A percentile compares a stretch with the other conserved stretches of the same genome.
Conservation (phyloP, 2,113 vertebrate species). For the Ochotona princeps region DNA sequence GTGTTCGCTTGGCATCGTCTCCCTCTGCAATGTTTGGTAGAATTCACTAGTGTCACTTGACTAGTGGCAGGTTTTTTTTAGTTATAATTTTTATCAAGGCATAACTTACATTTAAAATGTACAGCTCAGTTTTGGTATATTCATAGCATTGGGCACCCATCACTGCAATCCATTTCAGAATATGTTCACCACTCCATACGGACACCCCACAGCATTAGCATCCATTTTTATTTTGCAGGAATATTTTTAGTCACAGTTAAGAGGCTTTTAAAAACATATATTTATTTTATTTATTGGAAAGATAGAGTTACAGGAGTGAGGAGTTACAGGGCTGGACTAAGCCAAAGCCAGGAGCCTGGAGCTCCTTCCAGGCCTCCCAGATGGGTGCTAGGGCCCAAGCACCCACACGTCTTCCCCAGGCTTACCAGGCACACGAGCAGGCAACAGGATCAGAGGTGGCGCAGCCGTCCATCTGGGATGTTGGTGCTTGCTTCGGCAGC, state of each 20-base stretch:
- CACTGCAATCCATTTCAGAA: neutral
- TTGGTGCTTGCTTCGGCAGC: too few species aligned
- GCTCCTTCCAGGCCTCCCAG: too few species aligned
- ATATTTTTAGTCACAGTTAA: too few species aligned
- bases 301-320: too few species aligned
- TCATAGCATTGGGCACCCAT: neutral
- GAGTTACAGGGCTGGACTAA: too few species aligned
- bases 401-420: too few species aligned
- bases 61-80: neutral
- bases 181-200: neutral
- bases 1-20: neutral
- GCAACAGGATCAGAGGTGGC: too few species aligned
- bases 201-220: neutral
- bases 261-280: neutral
- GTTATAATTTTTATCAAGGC: neutral
- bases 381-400: too few species aligned
- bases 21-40: neutral
- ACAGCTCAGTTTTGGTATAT: neutral
- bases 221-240: neutral
- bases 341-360: too few species aligned
- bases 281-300: neutral
- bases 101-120: neutral
- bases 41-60: conserved; percentile 4
- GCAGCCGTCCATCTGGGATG: too few species aligned
- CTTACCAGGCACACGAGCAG: too few species aligned